Conservation (phyloP, 2,888 invertebrate genomes). For the Fragum fragum region DNA sequence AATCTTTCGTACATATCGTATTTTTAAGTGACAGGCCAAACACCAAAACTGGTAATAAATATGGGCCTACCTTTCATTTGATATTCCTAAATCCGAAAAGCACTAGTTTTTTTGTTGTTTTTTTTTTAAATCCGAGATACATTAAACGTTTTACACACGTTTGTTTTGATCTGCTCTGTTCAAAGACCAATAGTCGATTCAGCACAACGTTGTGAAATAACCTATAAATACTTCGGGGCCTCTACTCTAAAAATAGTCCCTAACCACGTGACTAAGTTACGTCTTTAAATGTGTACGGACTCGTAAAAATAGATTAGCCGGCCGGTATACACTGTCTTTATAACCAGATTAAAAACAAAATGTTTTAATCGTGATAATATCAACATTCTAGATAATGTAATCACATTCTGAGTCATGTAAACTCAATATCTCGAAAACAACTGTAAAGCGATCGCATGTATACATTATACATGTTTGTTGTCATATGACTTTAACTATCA, state of each 20-base stretch:
- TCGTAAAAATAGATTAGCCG: conserved; percentile 18
- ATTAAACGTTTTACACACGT: conserved; percentile 31
- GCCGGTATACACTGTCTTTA: no score
- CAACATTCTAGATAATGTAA: no score
- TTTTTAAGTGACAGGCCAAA: neutral
- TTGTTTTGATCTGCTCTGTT: conserved; percentile 31
- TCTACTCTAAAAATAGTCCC: conserved; percentile 37
- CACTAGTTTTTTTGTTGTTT: no score
- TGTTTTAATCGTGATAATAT: no score
- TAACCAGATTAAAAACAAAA: no score
- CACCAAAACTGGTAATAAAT: conserved; percentile 11
- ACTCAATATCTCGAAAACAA: no score
- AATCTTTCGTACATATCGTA: neutral
- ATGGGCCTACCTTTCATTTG: conserved; percentile 19
- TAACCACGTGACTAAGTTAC: conserved; percentile 34
- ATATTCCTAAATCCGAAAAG: conserved; percentile 30
- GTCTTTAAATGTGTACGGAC: conserved; percentile 25
- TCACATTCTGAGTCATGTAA: no score
- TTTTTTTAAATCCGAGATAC: conserved; percentile 11
- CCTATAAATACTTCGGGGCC: conserved; percentile 28
- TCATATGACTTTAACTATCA: conserved; percentile 31
- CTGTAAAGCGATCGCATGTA: neutral
- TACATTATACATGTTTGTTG: conserved; percentile 16
- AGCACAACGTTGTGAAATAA: conserved; percentile 59
- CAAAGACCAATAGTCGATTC: conserved; percentile 43